Base-by-base conservation (phyloP, 2,888 invertebrate genomes). In the Acanthosepion lycidas region DNA sequence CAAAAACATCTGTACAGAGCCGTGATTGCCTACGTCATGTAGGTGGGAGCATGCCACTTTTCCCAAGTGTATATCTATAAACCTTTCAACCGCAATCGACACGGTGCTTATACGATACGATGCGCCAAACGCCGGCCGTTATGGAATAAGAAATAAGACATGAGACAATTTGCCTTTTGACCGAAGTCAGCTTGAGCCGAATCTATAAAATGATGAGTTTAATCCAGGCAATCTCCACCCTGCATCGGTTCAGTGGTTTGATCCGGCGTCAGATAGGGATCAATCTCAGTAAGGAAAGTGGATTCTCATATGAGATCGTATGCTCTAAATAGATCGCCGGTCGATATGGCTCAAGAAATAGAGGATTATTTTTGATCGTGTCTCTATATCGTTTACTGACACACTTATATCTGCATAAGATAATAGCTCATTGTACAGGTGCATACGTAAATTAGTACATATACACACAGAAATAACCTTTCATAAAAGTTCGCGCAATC, bases 211-310 rank as follows among this genome's bases (percentile, higher is more conserved):
- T 59, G 59, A 59, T 59, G 59, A 59, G 59, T 59, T n/a, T 78
- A n/a, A 78, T 78, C 78, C 78, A 0, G n/a, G 78, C 18, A n/a
- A n/a, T n/a, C 33, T 78, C 78, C n/a, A 9, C 5, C 33, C 33
- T n/a, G 78, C 8, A 15, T 78, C 78, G 78, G 33, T 78, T 78
- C n/a, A 78, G 15, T 78, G 18, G 78, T 78, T 78, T 78, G 78
- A 78, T 78, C 78, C 78, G 78, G n/a, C 33, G 78, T 78, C 78
- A 33, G n/a, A 78, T 78, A 78, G n/a, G n/a, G 78, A 78, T 78
- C 78, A n/a, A n/a, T 78, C n/a, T n/a, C n/a, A 59, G 59, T 23
- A 6, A 59, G 6, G 59, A 59, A 59, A 78, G n/a, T 5, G 9
- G 78, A 12, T n/a, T n/a, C n/a, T n/a, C 78, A n/a, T 33, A 2